Evolutionary conservation across 2,888 invertebrate genomes (phyloP).

Genomic region (Julus scandinavius): DNA sequence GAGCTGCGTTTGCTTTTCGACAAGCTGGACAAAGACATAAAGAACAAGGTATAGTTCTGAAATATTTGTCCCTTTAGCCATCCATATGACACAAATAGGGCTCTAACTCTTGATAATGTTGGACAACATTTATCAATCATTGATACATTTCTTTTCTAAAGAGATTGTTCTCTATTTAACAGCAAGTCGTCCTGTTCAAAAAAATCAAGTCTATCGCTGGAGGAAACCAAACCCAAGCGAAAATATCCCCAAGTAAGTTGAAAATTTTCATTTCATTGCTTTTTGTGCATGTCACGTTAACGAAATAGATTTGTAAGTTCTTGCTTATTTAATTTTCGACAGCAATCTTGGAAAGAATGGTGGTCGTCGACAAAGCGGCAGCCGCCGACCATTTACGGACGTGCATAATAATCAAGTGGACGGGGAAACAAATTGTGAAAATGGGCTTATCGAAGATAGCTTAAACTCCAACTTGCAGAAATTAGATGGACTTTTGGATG

Average conservation of each 20-base stretch:
- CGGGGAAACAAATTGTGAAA: neutral
- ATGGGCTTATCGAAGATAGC: slow-evolving; percentile 51
- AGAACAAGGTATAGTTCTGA: slow-evolving; percentile 39
- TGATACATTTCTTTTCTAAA: neutral
- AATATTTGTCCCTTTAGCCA: neutral
- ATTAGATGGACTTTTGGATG: slow-evolving; percentile 56
- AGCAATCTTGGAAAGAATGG: slow-evolving; percentile 9
- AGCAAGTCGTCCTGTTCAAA: slow-evolving; percentile 42
- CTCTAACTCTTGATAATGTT: neutral
- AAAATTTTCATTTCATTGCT: neutral
- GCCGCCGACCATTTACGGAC: slow-evolving; percentile 51
- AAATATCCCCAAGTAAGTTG: slow-evolving; percentile 51
- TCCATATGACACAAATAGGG: neutral
- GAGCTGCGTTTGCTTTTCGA: slow-evolving; percentile 69
- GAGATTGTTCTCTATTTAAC: neutral
- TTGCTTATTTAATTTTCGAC: neutral
- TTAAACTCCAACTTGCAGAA: slow-evolving; percentile 52
- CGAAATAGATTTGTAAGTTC: neutral
- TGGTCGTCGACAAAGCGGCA: slow-evolving; percentile 5
- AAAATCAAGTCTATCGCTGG: slow-evolving; percentile 47
- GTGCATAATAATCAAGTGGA: slow-evolving; percentile 48
- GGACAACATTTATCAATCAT: no score
- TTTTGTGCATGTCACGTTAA: neutral
- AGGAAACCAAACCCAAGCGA: slow-evolving; percentile 50
- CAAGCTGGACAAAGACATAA: slow-evolving; percentile 57